Percentiles rank a stretch among this genome's conserved stretches.
These are phyloP conservation scores for Phyllopteryx taeniolatus DNA, from an alignment of 2,113 vertebrate species.

Conservation along the genomic window DNA sequence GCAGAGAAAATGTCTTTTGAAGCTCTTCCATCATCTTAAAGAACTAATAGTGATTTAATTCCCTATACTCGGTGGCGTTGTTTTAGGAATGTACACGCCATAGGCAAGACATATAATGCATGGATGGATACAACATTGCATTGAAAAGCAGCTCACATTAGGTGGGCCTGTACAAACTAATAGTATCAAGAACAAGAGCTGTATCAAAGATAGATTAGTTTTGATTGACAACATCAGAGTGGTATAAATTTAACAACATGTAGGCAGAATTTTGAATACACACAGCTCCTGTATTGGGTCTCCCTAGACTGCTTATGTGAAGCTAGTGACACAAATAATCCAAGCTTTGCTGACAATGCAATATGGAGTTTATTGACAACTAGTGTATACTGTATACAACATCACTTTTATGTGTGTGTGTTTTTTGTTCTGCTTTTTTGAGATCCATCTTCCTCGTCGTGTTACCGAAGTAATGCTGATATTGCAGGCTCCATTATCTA, in stretches of 20 bases:
- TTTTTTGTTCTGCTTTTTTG: slow-evolving; percentile 9
- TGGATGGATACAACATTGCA: not conserved
- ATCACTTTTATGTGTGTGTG: not conserved
- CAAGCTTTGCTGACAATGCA: not conserved
- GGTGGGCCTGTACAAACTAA: not conserved
- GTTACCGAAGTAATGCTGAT: slow-evolving; percentile 53
- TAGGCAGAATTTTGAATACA: too few relatives aligned
- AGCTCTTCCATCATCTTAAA: slow-evolving; percentile 9
- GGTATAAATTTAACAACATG: not conserved
- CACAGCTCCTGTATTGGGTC: not conserved
- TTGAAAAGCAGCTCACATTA: not conserved
- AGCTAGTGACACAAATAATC: not conserved
- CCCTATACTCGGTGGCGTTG: too few relatives aligned
- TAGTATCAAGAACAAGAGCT: not conserved
- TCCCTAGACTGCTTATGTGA: not conserved
- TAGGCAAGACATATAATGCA: not conserved
- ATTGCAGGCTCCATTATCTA: slow-evolving; percentile 57
- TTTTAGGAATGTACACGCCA: slow-evolving; percentile 4
- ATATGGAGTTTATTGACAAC: slow-evolving; percentile 32
- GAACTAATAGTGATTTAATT: slow-evolving; percentile 11
- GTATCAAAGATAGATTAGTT: not conserved
- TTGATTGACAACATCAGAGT: not conserved
- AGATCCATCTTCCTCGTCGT: slow-evolving; percentile 44
- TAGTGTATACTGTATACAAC: slow-evolving; percentile 5
- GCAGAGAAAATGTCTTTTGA: slow-evolving; percentile 18